phyloP scores from a whole-genome alignment of 2,888 invertebrate genomes.

The Rhagophthalmus giganteus region DNA sequence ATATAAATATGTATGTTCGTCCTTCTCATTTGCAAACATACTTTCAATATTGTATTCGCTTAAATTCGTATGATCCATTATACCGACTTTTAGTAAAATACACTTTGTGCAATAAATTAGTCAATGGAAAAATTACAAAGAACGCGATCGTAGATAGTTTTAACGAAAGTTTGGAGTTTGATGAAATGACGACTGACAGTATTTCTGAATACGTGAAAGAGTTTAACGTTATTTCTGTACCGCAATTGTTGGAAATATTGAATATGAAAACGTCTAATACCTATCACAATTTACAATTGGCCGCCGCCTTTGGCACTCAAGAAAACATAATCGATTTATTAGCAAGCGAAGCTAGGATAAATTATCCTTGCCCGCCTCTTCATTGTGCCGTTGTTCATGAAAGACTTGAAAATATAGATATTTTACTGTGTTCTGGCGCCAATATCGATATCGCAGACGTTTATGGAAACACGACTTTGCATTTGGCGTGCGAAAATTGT shows the following conservation, averaged over 20 bases:
- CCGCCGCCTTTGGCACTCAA: constrained; percentile 1
- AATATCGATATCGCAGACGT: background rate
- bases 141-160: background rate
- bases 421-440: background rate
- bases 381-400: background rate
- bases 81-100: background rate
- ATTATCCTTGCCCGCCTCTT: background rate
- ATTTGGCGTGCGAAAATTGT: background rate
- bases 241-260: background rate
- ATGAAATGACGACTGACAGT: background rate
- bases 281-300: background rate
- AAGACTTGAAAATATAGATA: background rate
- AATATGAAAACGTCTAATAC: background rate
- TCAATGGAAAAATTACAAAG: background rate
- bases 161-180: background rate
- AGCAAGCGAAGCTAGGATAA: background rate
- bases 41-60: background rate
- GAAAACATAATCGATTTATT: constrained; percentile 1
- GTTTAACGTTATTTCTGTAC: background rate
- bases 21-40: background rate
- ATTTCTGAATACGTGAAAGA: background rate
- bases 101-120: background rate
- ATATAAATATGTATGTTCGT: background rate
- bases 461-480: constrained; percentile 1
- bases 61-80: background rate